These are phyloP conservation scores for Micrasema minimum DNA, from an alignment of 1,140 invertebrate species.

Conservation along the genomic window DNA sequence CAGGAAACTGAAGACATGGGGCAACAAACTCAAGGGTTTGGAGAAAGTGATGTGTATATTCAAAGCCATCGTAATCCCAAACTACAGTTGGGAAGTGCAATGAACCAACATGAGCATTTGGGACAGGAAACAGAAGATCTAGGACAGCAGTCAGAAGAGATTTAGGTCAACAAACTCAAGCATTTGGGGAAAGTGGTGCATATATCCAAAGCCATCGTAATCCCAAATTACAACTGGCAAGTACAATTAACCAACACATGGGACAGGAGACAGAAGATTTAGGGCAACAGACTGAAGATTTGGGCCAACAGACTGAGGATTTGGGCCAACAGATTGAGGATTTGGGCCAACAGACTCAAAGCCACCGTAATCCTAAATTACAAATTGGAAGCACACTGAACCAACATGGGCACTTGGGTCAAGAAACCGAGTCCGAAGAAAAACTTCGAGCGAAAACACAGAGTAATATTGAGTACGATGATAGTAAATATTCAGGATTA, in stretches of 20 bases:
- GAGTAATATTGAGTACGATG: slow-evolving; percentile 27
- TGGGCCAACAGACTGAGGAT: slow-evolving; percentile 5
- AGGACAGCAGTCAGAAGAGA: slow-evolving; percentile 29
- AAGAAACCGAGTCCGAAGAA: slow-evolving; percentile 26
- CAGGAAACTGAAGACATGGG: slow-evolving; percentile 39
- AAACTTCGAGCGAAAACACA: slow-evolving; percentile 2
- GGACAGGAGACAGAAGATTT: slow-evolving; percentile 38
- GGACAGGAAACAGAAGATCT: slow-evolving; percentile 41
- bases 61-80: slow-evolving; percentile 24
- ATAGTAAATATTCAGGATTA: slow-evolving; percentile 15
- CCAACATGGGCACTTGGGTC: slow-evolving; percentile 11
- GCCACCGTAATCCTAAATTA: slow-evolving; percentile 15
- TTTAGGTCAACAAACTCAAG: slow-evolving; percentile 40
- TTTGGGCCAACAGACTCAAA: slow-evolving; percentile 42
- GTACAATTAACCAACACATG: not conserved
- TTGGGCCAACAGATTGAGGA: slow-evolving; percentile 34
- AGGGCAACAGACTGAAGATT: slow-evolving; percentile 32
- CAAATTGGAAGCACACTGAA: slow-evolving; percentile 34
- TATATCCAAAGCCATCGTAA: slow-evolving; percentile 9
- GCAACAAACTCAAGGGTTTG: slow-evolving; percentile 40
- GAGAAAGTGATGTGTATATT: slow-evolving; percentile 17
- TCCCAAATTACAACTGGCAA: slow-evolving; percentile 36
- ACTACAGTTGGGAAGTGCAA: slow-evolving; percentile 31
- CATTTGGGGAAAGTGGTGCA: slow-evolving; percentile 29
- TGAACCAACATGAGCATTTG: not conserved